phyloP scores from a whole-genome alignment of 2,113 vertebrate species.

The Cepphus grylle region DNA sequence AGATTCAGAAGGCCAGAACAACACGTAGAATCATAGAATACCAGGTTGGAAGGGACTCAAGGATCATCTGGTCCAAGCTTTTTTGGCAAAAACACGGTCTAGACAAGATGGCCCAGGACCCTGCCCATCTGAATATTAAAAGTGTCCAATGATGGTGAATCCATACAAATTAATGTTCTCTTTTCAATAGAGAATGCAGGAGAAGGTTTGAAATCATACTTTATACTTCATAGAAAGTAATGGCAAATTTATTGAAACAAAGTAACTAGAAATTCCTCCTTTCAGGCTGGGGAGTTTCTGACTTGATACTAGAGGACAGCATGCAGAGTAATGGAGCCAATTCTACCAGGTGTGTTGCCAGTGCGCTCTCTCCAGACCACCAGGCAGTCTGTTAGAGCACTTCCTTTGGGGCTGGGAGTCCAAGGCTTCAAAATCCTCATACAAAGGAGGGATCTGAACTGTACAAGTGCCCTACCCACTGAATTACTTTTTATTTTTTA shows the following conservation, averaged over 20 bases:
- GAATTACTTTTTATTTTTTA: not conserved
- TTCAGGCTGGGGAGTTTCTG: not conserved
- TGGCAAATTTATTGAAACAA: not conserved
- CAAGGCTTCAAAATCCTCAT: not conserved
- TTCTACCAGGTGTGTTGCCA: not conserved
- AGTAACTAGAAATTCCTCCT: not conserved
- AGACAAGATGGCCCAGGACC: not conserved
- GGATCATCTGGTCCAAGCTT: not conserved
- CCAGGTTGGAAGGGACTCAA: not conserved
- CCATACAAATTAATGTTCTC: not conserved
- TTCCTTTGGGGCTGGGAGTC: not conserved
- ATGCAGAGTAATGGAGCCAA: not conserved
- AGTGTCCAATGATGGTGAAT: not conserved
- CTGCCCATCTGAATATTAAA: not conserved
- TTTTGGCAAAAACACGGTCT: too few relatives aligned
- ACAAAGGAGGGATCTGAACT: not conserved
- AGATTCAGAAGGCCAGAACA: not conserved
- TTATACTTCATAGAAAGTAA: not conserved
- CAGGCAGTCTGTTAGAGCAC: not conserved
- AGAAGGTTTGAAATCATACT: not conserved
- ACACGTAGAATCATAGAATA: not conserved
- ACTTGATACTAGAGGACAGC: not conserved
- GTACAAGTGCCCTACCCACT: not conserved
- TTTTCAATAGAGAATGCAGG: not conserved
- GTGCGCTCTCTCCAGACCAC: not conserved